Evolutionary conservation across 2,888 invertebrate species (phyloP).

Genomic region (Philonicus albiceps): DNA sequence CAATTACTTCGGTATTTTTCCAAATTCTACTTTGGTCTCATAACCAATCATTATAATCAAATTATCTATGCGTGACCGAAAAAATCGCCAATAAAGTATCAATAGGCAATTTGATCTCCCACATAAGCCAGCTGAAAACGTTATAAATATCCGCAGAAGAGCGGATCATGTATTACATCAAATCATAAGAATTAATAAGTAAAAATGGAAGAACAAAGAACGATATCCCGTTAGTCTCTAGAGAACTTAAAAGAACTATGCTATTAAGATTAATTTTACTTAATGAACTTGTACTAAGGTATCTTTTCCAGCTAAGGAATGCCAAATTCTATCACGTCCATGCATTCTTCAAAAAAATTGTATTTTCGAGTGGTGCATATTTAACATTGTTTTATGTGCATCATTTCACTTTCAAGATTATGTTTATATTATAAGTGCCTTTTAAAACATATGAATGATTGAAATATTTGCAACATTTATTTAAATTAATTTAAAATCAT

Average conservation of each 20-base stretch:
- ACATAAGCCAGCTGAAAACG: neutral
- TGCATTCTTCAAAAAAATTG: neutral
- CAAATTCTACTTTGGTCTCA: neutral
- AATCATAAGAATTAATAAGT: neutral
- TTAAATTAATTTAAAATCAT: too few species aligned
- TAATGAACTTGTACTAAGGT: neutral
- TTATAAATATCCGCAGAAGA: neutral
- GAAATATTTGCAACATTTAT: too few species aligned
- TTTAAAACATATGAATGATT: too few species aligned
- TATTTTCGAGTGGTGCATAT: too few species aligned
- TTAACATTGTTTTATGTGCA: too few species aligned
- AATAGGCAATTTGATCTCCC: neutral
- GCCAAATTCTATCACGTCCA: neutral
- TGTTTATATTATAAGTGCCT: too few species aligned
- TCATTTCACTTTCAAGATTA: too few species aligned
- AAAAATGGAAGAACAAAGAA: neutral
- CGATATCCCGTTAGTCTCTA: neutral
- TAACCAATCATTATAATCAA: neutral
- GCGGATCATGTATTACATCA: neutral
- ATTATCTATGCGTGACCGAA: neutral
- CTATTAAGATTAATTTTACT: neutral
- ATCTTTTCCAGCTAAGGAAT: neutral
- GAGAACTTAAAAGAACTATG: neutral
- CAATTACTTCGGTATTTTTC: neutral
- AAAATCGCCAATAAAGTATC: neutral